These are phyloP conservation scores for Luehdorfia chinensis DNA, from an alignment of 1,140 invertebrate genomes.

Conservation along the genomic window DNA sequence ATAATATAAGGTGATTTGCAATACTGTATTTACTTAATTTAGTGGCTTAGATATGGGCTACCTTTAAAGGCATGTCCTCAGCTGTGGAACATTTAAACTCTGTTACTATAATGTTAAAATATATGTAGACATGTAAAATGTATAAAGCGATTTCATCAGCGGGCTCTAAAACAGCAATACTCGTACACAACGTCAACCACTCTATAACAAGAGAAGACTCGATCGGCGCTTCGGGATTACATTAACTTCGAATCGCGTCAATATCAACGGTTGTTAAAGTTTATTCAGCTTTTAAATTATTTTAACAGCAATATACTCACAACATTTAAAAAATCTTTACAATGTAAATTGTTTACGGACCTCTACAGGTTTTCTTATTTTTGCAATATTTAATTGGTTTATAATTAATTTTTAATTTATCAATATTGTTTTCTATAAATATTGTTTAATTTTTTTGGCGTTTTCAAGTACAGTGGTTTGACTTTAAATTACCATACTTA, in stretches of 20 bases:
- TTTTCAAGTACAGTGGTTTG: no score
- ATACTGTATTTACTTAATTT: no score
- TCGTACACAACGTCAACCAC: slow-evolving; percentile 32
- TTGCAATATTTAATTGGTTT: slow-evolving; percentile 24
- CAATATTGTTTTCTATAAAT: no score
- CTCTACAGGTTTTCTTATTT: slow-evolving; percentile 25
- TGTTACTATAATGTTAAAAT: no score
- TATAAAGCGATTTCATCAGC: neutral
- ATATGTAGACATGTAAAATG: no score
- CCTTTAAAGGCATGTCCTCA: no score
- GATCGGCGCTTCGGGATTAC: slow-evolving; percentile 43
- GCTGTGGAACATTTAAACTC: no score
- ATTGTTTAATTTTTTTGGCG: no score
- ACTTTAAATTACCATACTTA: no score
- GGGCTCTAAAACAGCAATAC: slow-evolving; percentile 12
- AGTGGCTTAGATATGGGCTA: no score
- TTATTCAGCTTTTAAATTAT: slow-evolving; percentile 65
- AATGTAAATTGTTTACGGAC: slow-evolving; percentile 40
- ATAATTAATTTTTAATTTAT: no score
- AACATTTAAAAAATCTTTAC: slow-evolving; percentile 56
- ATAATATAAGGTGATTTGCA: no score
- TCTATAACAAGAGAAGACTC: slow-evolving; percentile 43
- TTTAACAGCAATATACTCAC: slow-evolving; percentile 59
- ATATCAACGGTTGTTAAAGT: slow-evolving; percentile 60
- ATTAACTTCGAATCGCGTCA: slow-evolving; percentile 53